phyloP scores from a whole-genome alignment of 2,113 vertebrate species.

The Pelobates fuscus region DNA sequence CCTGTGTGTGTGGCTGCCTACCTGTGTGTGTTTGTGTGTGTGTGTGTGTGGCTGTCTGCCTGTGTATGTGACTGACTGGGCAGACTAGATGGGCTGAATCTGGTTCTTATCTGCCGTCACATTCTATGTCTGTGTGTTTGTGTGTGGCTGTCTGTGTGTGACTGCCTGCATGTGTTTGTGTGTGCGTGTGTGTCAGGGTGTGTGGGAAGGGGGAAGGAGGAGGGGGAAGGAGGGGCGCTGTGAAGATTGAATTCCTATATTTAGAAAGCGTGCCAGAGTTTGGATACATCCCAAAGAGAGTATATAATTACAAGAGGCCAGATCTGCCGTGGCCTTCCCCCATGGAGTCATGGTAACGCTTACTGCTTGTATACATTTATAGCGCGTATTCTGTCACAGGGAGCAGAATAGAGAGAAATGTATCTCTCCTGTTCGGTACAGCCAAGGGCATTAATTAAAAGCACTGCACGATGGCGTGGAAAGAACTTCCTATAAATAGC shows the following conservation, averaged over 20 bases:
- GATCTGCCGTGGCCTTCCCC: slow-evolving; percentile 12
- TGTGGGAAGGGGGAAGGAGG: too few species aligned
- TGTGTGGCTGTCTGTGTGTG: too few species aligned
- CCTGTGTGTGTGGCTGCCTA: too few species aligned
- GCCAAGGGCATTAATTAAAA: slow-evolving; percentile 28
- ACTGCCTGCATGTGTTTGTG: too few species aligned
- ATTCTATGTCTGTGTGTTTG: too few species aligned
- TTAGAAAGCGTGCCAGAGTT: background rate
- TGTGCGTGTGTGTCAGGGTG: too few species aligned
- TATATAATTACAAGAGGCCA: slow-evolving; percentile 4
- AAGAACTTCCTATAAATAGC: background rate
- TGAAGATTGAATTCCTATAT: slow-evolving; percentile 24
- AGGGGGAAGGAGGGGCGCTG: too few species aligned
- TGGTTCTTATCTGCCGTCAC: too few species aligned
- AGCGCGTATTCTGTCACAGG: background rate
- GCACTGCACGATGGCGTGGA: background rate
- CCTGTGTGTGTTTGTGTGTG: too few species aligned
- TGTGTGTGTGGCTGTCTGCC: too few species aligned
- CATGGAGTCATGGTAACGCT: slow-evolving; percentile 29
- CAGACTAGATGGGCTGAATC: too few species aligned
- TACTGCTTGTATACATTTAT: slow-evolving; percentile 12
- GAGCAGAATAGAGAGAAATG: background rate
- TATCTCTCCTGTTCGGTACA: background rate
- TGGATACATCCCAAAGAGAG: slow-evolving; percentile 14
- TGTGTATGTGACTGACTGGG: too few species aligned